Evolutionary conservation across 92 coral and sea anemone species (phyloP), one percentile per base, ranked within the genome.

Genomic region (Diadumene lineata): DNA sequence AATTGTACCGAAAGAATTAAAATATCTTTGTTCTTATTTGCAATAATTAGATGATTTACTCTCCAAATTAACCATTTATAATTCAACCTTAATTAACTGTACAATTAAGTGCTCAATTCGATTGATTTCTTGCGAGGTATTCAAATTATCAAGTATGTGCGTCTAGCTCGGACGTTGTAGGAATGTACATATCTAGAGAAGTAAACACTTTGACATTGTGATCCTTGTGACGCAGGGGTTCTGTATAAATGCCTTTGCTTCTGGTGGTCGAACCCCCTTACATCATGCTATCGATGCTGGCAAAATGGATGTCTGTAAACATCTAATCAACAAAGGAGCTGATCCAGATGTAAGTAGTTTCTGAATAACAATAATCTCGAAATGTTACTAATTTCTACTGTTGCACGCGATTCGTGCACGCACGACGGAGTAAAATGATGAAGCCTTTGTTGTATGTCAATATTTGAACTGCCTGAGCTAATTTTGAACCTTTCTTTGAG

Each of bases 271-370:
- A 22, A 84, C 88, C 19, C 81, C 97, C 0, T 82, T 91, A 15
- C 97, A 91, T 56, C 85, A 89, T 65, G 97, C 97, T 26, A 79
- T 89, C 21, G 93, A 91, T 34, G 78, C 83, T 13, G 90, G 92
- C 1, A 91, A 84, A 65, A 21, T 91, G 68, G 97, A 91, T 50
- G 72, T 91, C 6, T 60, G 81, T 69, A 77, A 87, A 69, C 68
- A 77, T 18, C 87, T 91, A 53, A 80, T 91, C 43, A 16, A 72
- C 0, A 87, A 85, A 51, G 93, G 97, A 53, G 97, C 97, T 46
- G 93, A 91, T 34, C 90, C 85, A 21, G 90, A 91, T 58, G 97
- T 91, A 61, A 88, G 97, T 74, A 38, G 7, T 38, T 38, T 38
- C 13, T 38, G 13, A 38, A 38, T 38, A 38, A 4, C 48, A n/a